These are phyloP conservation scores for Mesochorus sp. DNA, from an alignment of 2,888 invertebrate genomes.

Conservation along the genomic window DNA sequence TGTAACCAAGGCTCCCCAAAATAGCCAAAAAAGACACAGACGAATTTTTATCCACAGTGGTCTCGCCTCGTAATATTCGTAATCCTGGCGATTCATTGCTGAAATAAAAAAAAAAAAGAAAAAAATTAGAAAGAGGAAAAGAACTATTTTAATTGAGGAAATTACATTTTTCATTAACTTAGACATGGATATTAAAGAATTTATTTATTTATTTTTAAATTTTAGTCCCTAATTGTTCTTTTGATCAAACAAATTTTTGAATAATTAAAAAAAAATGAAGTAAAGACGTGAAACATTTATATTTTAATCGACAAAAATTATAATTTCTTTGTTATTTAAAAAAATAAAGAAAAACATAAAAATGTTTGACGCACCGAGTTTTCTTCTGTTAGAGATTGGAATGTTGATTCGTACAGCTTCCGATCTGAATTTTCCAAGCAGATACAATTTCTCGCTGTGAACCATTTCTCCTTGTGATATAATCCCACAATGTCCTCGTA, in stretches of 20 bases:
- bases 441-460: conserved; percentile 66
- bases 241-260: no score
- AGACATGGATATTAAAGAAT: no score
- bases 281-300: no score
- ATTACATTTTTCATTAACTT: no score
- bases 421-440: conserved; percentile 56
- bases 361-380: conserved; percentile 37
- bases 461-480: conserved; percentile 62
- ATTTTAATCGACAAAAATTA: no score
- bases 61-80: conserved; percentile 66
- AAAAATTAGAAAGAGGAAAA: neutral
- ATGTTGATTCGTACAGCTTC: conserved; percentile 56
- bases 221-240: no score
- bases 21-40: conserved; percentile 73
- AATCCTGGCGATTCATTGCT: conserved; percentile 67
- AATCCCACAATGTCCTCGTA: conserved; percentile 23
- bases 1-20: conserved; percentile 70
- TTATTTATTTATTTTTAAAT: no score
- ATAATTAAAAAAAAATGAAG: no score
- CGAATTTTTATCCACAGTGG: conserved; percentile 74
- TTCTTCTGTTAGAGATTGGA: conserved; percentile 27
- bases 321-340: no score
- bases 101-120: conserved; percentile 2
- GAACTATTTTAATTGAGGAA: no score
- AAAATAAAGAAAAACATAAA: neutral